Evolutionary conservation across 2,113 vertebrate species (phyloP).

Genomic region (Eupsittula cactorum): DNA sequence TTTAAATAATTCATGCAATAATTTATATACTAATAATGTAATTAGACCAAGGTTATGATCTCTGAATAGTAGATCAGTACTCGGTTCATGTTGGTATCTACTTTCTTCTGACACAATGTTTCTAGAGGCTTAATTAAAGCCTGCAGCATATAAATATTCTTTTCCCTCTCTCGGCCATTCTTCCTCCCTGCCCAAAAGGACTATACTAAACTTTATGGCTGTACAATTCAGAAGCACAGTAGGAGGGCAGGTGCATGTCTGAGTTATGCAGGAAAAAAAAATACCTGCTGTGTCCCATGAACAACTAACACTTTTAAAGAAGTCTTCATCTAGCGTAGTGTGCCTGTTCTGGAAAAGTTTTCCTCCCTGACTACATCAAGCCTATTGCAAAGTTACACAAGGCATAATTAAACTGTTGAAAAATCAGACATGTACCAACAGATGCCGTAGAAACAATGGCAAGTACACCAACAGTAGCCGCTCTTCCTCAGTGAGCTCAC

Average conservation of each 20-base stretch:
- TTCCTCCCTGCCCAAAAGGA: background rate
- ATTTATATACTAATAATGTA: constrained; percentile 64
- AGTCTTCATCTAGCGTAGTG: fast-evolving
- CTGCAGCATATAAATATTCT: background rate
- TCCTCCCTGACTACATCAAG: background rate
- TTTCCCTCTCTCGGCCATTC: background rate
- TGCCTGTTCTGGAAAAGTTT: background rate
- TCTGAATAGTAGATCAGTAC: constrained; percentile 15
- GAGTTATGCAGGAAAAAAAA: background rate
- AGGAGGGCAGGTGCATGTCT: background rate
- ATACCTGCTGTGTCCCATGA: fast-evolving
- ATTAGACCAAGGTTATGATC: constrained; percentile 62
- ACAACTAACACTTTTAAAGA: background rate
- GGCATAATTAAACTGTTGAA: background rate
- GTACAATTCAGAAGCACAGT: background rate
- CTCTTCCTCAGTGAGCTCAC: fast-evolving
- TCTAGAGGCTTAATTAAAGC: constrained; percentile 55
- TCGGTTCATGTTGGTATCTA: background rate
- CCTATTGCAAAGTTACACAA: fast-evolving
- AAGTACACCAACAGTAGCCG: fast-evolving
- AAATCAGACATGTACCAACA: background rate
- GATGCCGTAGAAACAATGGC: fast-evolving
- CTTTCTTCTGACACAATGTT: constrained; percentile 20
- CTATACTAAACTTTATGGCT: background rate
- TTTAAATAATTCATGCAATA: constrained; percentile 51